Evolutionary conservation across 2,113 vertebrate species (phyloP).

Genomic region (Microtus montanus): DNA sequence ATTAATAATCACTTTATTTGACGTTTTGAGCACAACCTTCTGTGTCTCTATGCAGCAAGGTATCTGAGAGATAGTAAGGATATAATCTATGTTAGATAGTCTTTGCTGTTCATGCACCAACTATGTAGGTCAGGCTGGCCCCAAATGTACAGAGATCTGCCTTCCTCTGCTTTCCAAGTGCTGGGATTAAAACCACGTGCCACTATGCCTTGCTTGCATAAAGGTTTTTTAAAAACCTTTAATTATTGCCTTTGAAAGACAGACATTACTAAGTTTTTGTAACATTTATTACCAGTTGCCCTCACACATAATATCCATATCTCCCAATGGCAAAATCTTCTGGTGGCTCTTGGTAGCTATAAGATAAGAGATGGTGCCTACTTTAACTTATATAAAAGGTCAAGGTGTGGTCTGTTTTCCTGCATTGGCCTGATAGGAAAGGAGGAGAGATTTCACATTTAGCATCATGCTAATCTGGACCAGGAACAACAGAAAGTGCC

Average conservation of each 20-base stretch:
- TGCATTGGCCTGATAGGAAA: neutral
- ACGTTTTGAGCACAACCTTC: constrained; percentile 29
- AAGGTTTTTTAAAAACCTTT: neutral
- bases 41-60: constrained; percentile 23
- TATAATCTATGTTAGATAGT: constrained; percentile 12
- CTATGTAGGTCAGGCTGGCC: neutral
- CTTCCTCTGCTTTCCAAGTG: neutral
- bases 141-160: neutral
- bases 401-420: neutral
- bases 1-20: constrained; percentile 52
- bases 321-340: constrained; percentile 34
- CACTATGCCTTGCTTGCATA: neutral
- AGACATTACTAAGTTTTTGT: constrained; percentile 25
- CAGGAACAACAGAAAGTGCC: neutral
- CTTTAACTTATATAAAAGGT: neutral
- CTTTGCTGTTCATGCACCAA: neutral
- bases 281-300: constrained; percentile 28
- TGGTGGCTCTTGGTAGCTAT: constrained; percentile 25
- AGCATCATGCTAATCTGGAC: neutral
- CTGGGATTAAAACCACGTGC: neutral
- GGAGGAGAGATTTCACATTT: neutral
- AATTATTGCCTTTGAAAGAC: constrained; percentile 39
- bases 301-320: neutral
- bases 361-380: neutral
- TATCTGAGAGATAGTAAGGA: constrained; percentile 21